phyloP scores from a whole-genome alignment of 2,797 vertebrate species.

The Falco cherrug region DNA sequence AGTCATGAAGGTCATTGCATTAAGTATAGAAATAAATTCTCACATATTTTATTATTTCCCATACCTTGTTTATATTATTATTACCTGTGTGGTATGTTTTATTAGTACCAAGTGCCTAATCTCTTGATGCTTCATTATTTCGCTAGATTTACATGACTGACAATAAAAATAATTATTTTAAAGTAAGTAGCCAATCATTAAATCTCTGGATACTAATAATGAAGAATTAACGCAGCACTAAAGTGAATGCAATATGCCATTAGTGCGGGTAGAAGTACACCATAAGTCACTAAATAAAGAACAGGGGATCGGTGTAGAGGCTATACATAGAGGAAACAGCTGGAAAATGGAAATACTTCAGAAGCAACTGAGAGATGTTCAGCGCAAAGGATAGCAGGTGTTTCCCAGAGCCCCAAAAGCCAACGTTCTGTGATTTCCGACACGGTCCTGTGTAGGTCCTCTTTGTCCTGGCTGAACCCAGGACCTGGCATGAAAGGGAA shows the following conservation, averaged over 20 bases:
- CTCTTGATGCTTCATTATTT: not conserved
- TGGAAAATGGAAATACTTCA: not conserved
- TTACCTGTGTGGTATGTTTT: not conserved
- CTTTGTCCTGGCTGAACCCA: not conserved
- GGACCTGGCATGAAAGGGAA: not conserved
- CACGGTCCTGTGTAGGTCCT: not conserved
- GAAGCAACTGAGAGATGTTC: not conserved
- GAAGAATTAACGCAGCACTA: not conserved
- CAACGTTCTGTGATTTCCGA: not conserved
- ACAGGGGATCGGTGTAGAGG: not conserved
- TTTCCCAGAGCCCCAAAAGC: not conserved
- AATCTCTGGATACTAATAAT: not conserved
- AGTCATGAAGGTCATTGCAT: not conserved
- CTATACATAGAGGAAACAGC: not conserved
- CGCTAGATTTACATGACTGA: not conserved
- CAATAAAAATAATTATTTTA: constrained; percentile 22
- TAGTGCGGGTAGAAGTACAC: not conserved
- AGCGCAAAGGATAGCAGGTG: fast-evolving
- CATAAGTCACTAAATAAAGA: not conserved
- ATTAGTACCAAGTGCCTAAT: not conserved
- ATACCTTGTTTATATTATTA: not conserved
- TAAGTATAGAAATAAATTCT: not conserved
- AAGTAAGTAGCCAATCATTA: not conserved
- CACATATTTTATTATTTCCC: not conserved
- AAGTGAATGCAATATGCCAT: not conserved